Evolutionary conservation across 2,888 invertebrate species (phyloP).

Genomic region (Lymantria dispar): DNA sequence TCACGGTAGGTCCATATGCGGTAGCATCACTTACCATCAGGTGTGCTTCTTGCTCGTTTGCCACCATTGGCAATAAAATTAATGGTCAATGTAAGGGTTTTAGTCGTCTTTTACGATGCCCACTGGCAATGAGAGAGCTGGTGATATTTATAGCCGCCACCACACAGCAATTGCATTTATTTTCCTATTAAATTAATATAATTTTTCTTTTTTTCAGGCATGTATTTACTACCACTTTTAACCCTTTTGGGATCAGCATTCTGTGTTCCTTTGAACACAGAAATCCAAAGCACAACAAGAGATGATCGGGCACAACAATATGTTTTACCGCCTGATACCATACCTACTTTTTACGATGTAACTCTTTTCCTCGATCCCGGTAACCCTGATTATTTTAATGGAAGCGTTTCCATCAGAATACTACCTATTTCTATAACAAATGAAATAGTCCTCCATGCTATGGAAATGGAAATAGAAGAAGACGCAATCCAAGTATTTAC

Average conservation of each 20-base stretch:
- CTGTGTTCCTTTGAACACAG: slow-evolving; percentile 35
- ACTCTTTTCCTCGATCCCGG: slow-evolving; percentile 70
- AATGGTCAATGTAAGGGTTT: no score
- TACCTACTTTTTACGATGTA: slow-evolving; percentile 80
- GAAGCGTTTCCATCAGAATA: slow-evolving; percentile 68
- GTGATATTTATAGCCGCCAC: no score
- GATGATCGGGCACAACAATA: slow-evolving; percentile 50
- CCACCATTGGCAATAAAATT: no score
- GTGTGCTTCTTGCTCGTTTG: no score
- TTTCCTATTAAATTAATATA: not conserved
- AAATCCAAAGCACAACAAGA: slow-evolving; percentile 6
- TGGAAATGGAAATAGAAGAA: slow-evolving; percentile 58
- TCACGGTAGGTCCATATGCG: no score
- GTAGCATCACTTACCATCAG: no score
- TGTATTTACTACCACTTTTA: slow-evolving; percentile 59
- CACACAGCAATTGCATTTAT: no score
- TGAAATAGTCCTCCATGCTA: slow-evolving; percentile 69
- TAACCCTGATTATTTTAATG: slow-evolving; percentile 61
- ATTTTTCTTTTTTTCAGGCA: slow-evolving; percentile 49
- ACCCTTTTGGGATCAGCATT: slow-evolving; percentile 49
- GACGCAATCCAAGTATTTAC: slow-evolving; percentile 35
- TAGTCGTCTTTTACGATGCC: no score
- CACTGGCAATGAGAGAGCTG: no score
- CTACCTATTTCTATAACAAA: slow-evolving; percentile 42
- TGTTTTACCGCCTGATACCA: slow-evolving; percentile 76